Percentiles rank a stretch among this genome's conserved stretches.
phyloP scores from a whole-genome alignment of 2,888 invertebrate species.

The Mesorhabditis spiculigera region DNA sequence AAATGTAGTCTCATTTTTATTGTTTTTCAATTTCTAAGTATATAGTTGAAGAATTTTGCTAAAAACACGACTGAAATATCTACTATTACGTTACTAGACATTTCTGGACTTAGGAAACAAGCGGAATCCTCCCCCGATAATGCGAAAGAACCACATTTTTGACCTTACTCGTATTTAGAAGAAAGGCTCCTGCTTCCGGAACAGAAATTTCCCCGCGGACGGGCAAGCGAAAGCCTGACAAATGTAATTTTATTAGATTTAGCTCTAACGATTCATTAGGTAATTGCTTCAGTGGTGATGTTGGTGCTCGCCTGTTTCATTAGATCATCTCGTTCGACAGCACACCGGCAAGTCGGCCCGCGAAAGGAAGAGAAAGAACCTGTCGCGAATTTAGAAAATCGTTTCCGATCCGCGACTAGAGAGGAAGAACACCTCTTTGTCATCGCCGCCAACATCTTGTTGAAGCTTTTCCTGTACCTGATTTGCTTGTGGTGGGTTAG shows the following conservation, averaged over 20 bases:
- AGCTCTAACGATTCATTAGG: slow-evolving; percentile 10
- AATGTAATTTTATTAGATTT: slow-evolving; percentile 15
- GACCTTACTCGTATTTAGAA: slow-evolving; percentile 8
- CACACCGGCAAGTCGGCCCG: not conserved
- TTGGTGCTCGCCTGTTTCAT: slow-evolving; percentile 19
- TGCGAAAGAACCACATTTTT: too few species aligned
- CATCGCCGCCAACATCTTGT: slow-evolving; percentile 20
- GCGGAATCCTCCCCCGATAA: too few species aligned
- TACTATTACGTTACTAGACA: too few species aligned
- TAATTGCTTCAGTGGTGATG: slow-evolving; percentile 23
- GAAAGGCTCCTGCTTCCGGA: slow-evolving; percentile 15
- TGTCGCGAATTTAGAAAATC: slow-evolving; percentile 14
- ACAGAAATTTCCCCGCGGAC: slow-evolving; percentile 23
- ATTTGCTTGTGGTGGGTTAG: slow-evolving; percentile 21
- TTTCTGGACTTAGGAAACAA: too few species aligned
- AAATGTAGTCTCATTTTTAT: too few species aligned
- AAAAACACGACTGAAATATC: too few species aligned
- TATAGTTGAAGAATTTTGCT: too few species aligned
- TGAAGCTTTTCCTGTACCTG: slow-evolving; percentile 23
- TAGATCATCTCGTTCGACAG: not conserved
- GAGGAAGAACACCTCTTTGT: slow-evolving; percentile 16
- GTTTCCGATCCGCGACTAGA: slow-evolving; percentile 18
- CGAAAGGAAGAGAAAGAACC: not conserved
- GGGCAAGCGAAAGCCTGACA: slow-evolving; percentile 19
- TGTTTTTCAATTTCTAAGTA: too few species aligned